phyloP scores from a whole-genome alignment of 2,797 vertebrate genomes.

The Ispidina lecontei region DNA sequence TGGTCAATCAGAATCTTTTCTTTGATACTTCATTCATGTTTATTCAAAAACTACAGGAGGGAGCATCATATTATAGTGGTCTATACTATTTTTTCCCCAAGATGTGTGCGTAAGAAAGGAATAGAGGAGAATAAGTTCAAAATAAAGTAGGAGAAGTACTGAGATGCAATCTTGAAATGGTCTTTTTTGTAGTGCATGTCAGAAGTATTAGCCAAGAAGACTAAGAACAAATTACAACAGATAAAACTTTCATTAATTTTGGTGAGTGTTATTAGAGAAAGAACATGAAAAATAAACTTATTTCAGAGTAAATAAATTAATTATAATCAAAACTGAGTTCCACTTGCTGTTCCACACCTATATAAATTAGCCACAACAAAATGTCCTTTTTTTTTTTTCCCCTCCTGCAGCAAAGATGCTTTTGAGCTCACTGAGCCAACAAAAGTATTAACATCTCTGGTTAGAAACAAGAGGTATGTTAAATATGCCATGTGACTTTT shows the following conservation, averaged over 20 bases:
- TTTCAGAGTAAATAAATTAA: not conserved
- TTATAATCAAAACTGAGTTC: not conserved
- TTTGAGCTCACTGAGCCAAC: too few species aligned
- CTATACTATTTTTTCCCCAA: not conserved
- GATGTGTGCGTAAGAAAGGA: not conserved
- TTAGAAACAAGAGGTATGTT: not conserved
- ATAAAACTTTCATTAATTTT: not conserved
- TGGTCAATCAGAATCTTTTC: not conserved
- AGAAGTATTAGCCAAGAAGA: not conserved
- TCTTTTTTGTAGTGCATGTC: not conserved
- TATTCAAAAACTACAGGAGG: not conserved
- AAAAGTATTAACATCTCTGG: not conserved
- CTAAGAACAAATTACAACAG: not conserved
- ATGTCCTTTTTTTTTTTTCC: not conserved
- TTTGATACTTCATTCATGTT: not conserved
- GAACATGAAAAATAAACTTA: not conserved
- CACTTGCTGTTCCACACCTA: not conserved
- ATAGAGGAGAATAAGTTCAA: not conserved
- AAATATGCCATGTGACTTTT: not conserved
- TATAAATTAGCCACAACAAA: not conserved
- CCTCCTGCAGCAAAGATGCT: not conserved
- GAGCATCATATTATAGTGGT: not conserved
- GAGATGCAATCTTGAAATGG: not conserved
- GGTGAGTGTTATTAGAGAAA: not conserved
- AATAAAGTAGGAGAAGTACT: not conserved